Evolutionary conservation across 2,888 invertebrate species (phyloP).

Genomic region (Linnaemya tessellans): DNA sequence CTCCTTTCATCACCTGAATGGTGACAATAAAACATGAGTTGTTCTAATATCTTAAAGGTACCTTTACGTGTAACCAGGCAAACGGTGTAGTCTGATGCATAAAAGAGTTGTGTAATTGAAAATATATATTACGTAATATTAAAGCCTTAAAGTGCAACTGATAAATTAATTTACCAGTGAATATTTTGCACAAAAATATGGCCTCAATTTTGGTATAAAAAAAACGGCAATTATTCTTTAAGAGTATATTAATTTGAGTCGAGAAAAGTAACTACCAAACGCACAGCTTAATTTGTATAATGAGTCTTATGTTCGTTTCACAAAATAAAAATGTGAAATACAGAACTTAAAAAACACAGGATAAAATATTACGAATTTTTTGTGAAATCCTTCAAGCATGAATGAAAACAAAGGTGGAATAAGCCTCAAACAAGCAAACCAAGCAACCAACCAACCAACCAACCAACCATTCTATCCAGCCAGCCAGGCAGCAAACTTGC

Average conservation of each 20-base stretch:
- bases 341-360: not conserved
- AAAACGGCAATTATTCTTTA: not conserved
- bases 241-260: not conserved
- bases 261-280: conserved; percentile 31
- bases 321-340: not conserved
- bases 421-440: conserved; percentile 55
- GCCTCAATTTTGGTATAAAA: not conserved
- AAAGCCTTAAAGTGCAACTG: not conserved
- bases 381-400: conserved; percentile 36
- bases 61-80: too few relatives aligned
- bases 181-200: not conserved
- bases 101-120: not conserved
- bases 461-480: conserved; percentile 8
- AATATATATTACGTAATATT: not conserved
- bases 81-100: not conserved
- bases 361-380: conserved; percentile 23
- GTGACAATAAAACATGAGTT: too few relatives aligned
- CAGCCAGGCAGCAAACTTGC: conserved; percentile 30
- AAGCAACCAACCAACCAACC: conserved; percentile 37
- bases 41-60: too few relatives aligned
- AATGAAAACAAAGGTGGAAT: conserved; percentile 57
- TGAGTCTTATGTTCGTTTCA: conserved; percentile 30
- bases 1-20: too few relatives aligned
- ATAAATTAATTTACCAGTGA: not conserved
- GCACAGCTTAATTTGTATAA: conserved; percentile 36